phyloP scores from a whole-genome alignment of 1,140 invertebrate genomes.

The Lordiphosa collinella region DNA sequence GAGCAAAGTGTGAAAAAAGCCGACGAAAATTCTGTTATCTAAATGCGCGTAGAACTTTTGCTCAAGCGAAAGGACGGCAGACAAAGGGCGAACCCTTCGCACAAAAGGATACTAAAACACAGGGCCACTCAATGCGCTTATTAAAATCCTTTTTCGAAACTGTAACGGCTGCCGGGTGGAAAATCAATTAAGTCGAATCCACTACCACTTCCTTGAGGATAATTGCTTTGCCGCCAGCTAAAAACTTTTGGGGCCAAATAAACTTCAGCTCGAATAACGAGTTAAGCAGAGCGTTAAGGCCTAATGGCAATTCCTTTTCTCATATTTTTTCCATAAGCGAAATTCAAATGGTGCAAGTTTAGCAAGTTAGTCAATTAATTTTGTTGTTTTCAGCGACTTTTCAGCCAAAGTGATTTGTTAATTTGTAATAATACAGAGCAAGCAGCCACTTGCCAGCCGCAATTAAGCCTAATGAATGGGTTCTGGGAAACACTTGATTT shows the following conservation, averaged over 20 bases:
- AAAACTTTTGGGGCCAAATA: constrained; percentile 64
- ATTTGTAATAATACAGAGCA: constrained; percentile 62
- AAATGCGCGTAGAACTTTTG: constrained; percentile 65
- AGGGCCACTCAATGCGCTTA: constrained; percentile 58
- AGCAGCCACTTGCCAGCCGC: constrained; percentile 41
- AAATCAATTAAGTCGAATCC: constrained; percentile 77
- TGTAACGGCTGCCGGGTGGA: constrained; percentile 49
- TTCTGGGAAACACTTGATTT: constrained; percentile 37
- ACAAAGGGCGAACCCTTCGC: constrained; percentile 34
- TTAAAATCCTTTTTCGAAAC: constrained; percentile 70
- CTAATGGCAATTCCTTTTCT: constrained; percentile 57
- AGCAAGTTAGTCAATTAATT: constrained; percentile 71
- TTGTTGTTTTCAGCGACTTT: constrained; percentile 40
- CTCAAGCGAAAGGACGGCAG: constrained; percentile 49
- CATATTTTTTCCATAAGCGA: constrained; percentile 6
- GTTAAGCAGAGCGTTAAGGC: constrained; percentile 72
- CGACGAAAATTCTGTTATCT: constrained; percentile 67
- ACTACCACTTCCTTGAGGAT: constrained; percentile 61
- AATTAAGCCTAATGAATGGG: constrained; percentile 68
- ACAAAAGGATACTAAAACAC: constrained; percentile 19
- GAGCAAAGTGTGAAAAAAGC: constrained; percentile 70
- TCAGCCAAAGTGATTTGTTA: constrained; percentile 65
- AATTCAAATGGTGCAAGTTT: constrained; percentile 64
- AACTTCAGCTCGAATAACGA: constrained; percentile 69
- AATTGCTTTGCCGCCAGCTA: constrained; percentile 64